Conservation (phyloP, 2,888 invertebrate species). For the Drosophila kokeensis region DNA sequence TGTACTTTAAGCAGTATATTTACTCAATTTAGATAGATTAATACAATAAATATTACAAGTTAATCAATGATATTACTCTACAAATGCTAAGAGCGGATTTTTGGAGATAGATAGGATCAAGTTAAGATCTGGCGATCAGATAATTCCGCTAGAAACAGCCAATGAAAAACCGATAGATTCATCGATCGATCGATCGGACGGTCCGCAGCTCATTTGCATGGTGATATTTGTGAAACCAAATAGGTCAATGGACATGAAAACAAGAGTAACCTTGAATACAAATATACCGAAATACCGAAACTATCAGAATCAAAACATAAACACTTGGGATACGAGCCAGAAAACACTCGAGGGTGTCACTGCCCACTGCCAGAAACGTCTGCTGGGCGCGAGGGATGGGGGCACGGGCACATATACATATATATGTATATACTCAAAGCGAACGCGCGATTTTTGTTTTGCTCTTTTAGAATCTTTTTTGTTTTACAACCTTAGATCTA, state of each 20-base stretch:
- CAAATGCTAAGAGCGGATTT: background rate
- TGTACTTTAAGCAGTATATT: background rate
- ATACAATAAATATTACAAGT: background rate
- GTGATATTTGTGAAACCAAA: slow-evolving; percentile 63
- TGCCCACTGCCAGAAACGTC: background rate
- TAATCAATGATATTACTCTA: background rate
- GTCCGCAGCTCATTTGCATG: slow-evolving; percentile 57
- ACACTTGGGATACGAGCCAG: slow-evolving; percentile 55
- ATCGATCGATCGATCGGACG: slow-evolving; percentile 16
- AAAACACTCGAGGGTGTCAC: slow-evolving; percentile 13
- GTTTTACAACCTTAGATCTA: slow-evolving; percentile 32
- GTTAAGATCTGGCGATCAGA: background rate
- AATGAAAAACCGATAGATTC: background rate
- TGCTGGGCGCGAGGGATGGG: background rate
- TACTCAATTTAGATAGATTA: background rate
- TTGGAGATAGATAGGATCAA: background rate
- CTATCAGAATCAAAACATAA: slow-evolving; percentile 71
- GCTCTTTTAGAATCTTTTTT: slow-evolving; percentile 32
- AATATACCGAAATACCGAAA: slow-evolving; percentile 25
- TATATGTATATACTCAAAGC: slow-evolving; percentile 13
- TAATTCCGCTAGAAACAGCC: background rate
- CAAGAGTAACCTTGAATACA: slow-evolving; percentile 77
- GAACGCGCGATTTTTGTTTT: slow-evolving; percentile 40
- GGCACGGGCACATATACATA: background rate
- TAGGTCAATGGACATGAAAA: slow-evolving; percentile 82